Evolutionary conservation across 2,888 invertebrate genomes (phyloP), one percentile per base, ranked within the genome.

Genomic region (Macrophya annulata): DNA sequence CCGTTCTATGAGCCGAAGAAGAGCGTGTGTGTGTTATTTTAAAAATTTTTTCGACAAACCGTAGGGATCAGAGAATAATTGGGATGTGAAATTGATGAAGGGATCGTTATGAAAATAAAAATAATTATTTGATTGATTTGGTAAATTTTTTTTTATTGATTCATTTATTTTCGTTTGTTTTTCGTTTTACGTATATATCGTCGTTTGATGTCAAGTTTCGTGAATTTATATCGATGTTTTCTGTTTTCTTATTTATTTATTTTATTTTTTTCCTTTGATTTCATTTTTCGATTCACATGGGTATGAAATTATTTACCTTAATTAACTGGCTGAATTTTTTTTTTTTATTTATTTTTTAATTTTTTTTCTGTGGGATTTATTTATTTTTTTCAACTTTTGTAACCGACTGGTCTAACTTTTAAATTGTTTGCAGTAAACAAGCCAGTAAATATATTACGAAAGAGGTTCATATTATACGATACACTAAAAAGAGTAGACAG

Each of bases 351-450:
- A 8, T 62, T 25, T 59, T 59, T 21, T 62, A n/a, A n/a, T 25
- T 25, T 0, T 9, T 21, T 5, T 2, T 25, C 12, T 6, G 45
- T 12, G 45, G n/a, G 55, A 1, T 68, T 68, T 0, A 37, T 25
- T 68, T 68, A 68, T 37, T 31, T 68, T 25, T 37, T 68, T 68
- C 17, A 6, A 68, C 31, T 37, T 68, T 68, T 12, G 8, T 17
- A 68, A 37, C 37, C 37, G 4, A 1, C 17, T 37, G 31, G 25
- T 37, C 5, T 37, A 68, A 68, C 68, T 68, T 68, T 68, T 17
- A 68, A 37, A 68, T 68, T 68, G 68, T 68, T 68, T 15, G 62
- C 31, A 37, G 68, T 37, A 37, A 37, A 37, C 68, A 68, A 68
- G 31, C 8, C 3, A 31, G 68, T 68, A 68, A 37, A 68, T 37